Base-by-base conservation (phyloP, 2,797 vertebrate species). In the Eulemur albifrons region DNA sequence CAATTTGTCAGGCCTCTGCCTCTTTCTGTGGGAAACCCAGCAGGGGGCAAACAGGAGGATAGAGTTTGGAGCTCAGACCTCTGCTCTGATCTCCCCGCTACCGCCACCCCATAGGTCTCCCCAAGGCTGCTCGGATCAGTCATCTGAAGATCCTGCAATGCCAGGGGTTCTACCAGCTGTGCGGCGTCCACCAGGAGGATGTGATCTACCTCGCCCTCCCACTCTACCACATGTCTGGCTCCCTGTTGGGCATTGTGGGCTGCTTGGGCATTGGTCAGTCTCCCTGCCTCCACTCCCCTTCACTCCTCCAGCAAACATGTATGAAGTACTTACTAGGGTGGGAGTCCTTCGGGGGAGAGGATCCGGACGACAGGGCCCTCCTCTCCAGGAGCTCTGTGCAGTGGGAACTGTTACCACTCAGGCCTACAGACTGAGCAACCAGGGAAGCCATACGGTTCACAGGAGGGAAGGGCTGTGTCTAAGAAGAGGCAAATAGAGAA, bases 41-140 rank as follows among this genome's bases (percentile, higher is more conserved):
- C 57, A 45, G 76, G 75, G 4, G 6, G 17, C 38, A 27, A 9
- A 13, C 35, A 27, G 43, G 14, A 35, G 25, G 43, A 30, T 63
- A 23, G 82, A 23, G 11, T 81, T 4, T 18, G 45, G 35, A 10
- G 40, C 48, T 43, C 35, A 73, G 18, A 3, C 8, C 0, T 15
- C 12, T n/a, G 7, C 52, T 38, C 0, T 14, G 27, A 75, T 38
- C 23, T 12, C 10, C 20, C 25, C 17, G 2, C 13, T 25, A 2
- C 48, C 11, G 2, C n/a, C 0, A 20, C 73, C 61, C 40, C 40
- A 0, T 97, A 99, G 99, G 99, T 5, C 99, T 99, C 13, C 99
- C 99, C 23, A 99, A 99, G 96, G 99, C 99, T 0, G 99, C 99
- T 0, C 98, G 99, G 3, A 98, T 99, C 98, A 99, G 99, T 18